phyloP scores from a whole-genome alignment of 2,113 vertebrate species.

The chimpanzee (Pan troglodytes) region NHGRI_mPanTro3-v2.1_pri NC_072409.2:13148001-13148500 shows the following conservation, averaged over 20 bases:
- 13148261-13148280: not conserved
- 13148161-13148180: constrained; percentile 31
- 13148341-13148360: too few species aligned
- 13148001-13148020: not conserved
- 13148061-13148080: not conserved
- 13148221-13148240: not conserved
- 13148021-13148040: not conserved
- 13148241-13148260: constrained; percentile 21
- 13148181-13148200: constrained; percentile 43
- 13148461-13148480: not conserved
- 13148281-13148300: too few species aligned
- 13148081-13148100: not conserved
- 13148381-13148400: too few species aligned
- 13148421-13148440: not conserved
- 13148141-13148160: constrained; percentile 22
- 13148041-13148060: not conserved
- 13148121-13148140: not conserved
- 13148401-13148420: too few species aligned
- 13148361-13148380: too few species aligned
- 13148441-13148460: not conserved
- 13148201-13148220: constrained; percentile 31
- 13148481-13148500: not conserved
- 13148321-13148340: too few species aligned
- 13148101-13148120: not conserved
- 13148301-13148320: too few species aligned